These are phyloP conservation scores for Mugil cephalus DNA, from an alignment of 2,113 vertebrate species.

Conservation along the genomic window DNA sequence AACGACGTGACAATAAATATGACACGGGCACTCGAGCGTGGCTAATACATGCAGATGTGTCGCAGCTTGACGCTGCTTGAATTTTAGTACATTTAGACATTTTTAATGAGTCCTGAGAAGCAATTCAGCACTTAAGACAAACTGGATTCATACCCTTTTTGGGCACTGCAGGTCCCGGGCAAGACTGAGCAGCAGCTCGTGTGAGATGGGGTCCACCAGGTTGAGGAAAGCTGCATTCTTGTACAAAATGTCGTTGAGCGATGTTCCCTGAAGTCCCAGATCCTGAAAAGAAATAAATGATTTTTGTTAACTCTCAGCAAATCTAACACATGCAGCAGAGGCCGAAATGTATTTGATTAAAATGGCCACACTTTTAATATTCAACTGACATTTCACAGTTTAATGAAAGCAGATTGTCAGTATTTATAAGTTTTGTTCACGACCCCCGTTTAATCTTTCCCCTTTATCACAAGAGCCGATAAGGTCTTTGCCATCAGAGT, in stretches of 20 bases:
- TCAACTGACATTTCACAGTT: conserved; percentile 37
- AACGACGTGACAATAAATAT: conserved; percentile 24
- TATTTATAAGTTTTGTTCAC: conserved; percentile 44
- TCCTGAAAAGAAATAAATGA: conserved; percentile 80
- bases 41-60: conserved; percentile 17
- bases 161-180: conserved; percentile 92
- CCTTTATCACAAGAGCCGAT: conserved; percentile 40
- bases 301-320: not conserved
- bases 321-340: not conserved
- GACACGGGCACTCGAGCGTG: conserved; percentile 23
- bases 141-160: conserved; percentile 84
- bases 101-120: not conserved
- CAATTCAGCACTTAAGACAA: conserved; percentile 1
- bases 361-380: conserved; percentile 23
- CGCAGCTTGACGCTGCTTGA: conserved; percentile 4
- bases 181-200: conserved; percentile 89
- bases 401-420: conserved; percentile 39
- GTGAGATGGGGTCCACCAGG: conserved; percentile 94
- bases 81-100: not conserved
- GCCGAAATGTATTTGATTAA: conserved; percentile 5
- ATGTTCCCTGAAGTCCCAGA: conserved; percentile 90
- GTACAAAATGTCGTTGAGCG: conserved; percentile 91
- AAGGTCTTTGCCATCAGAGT: conserved; percentile 21
- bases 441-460: conserved; percentile 28
- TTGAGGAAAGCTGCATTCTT: conserved; percentile 91